Evolutionary conservation across 2,888 invertebrate species (phyloP).

Genomic region (Anticlea derivata): DNA sequence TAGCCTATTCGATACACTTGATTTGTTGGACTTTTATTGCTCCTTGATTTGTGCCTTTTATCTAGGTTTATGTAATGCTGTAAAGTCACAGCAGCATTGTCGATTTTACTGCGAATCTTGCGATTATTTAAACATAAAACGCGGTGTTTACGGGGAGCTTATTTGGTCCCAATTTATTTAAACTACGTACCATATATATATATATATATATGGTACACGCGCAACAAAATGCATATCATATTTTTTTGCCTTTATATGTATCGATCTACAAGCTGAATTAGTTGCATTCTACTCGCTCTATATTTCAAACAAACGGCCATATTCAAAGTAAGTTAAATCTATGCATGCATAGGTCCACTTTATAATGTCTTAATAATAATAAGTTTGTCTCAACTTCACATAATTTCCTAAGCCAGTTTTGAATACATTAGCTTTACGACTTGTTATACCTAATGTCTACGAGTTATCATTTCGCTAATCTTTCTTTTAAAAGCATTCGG

Average conservation of each 20-base stretch:
- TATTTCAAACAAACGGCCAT: too few species aligned
- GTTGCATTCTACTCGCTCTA: too few species aligned
- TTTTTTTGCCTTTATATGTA: too few species aligned
- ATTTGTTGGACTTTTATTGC: conserved; percentile 61
- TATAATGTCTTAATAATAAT: too few species aligned
- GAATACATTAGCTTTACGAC: conserved; percentile 20
- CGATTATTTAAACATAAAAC: background rate
- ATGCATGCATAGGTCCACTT: too few species aligned
- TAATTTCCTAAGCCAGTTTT: conserved; percentile 18
- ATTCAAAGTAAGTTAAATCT: too few species aligned
- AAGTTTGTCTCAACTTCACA: conserved; percentile 6
- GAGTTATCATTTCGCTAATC: conserved; percentile 6
- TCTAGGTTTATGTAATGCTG: conserved; percentile 46
- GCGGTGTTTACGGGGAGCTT: too few species aligned
- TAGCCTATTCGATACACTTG: conserved; percentile 64
- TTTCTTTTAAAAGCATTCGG: background rate
- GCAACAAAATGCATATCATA: too few species aligned
- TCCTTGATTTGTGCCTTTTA: conserved; percentile 52
- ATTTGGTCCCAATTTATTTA: too few species aligned
- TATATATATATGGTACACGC: too few species aligned
- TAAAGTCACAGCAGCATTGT: conserved; percentile 22
- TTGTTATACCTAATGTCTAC: conserved; percentile 8
- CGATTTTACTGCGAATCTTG: conserved; percentile 21
- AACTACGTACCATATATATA: too few species aligned
- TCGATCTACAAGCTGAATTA: too few species aligned